Evolutionary conservation across 2,113 vertebrate genomes (phyloP), one percentile per base, ranked within the genome.

Genomic region (Vulpes ferrilata): DNA sequence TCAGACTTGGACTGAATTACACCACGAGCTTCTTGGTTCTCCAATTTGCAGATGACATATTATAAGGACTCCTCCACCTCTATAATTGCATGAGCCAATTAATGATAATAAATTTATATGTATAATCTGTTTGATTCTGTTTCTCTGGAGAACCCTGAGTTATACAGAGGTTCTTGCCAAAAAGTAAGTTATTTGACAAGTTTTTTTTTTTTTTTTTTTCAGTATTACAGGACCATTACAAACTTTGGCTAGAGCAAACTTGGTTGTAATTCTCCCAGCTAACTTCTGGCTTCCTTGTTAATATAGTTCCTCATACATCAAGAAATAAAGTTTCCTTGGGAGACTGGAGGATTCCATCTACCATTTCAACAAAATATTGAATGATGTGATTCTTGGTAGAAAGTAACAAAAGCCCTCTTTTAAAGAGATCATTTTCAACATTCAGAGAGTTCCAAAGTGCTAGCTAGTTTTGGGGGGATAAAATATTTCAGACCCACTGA

Each of bases 291-390:
- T 83, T 95, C 62, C 48, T 93, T 95, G 43, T 91, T 97, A 88
- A 97, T 97, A 90, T 38, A 84, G 25, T 79, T 89, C 69, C 55
- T 93, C 69, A 82, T 94, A 96, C 62, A 95, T 89, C 74, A 98
- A 96, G 64, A 96, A 96, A 87, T 82, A 95, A 81, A 62, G 59
- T 96, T 92, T 73, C 97, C 93, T 90, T 78, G 2, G 2, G 95
- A 93, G 92, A 96, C 76, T 30, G 2, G 38, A 88, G 30, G 69
- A 89, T 60, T 93, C 87, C 97, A 92, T 92, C 76, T 88, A 93
- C 89, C 48, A 81, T 96, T 96, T 96, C 92, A 96, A 96, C 93
- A 98, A 95, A 97, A 96, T 96, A 97, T 97, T 97, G 93, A 95
- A 96, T 98, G 95, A 96, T 93, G 85, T 96, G 82, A 93, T 94